Percentiles rank a stretch among this genome's conserved stretches.
Conservation (phyloP, 2,113 vertebrate genomes). For the Salvator merianae region DNA sequence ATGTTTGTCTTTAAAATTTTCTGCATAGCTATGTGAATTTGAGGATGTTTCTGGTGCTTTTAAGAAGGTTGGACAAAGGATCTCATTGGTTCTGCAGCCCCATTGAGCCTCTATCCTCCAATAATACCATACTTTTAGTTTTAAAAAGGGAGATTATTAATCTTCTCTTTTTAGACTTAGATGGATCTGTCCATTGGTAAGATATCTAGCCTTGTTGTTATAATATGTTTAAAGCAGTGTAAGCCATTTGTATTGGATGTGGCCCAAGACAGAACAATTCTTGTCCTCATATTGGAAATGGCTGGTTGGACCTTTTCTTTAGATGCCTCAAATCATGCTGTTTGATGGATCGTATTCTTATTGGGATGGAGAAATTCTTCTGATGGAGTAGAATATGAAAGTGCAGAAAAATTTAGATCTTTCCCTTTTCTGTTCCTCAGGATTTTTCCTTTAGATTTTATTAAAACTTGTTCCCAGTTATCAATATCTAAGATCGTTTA, state of each 20-base stretch:
- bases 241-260: background rate
- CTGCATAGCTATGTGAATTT: no score
- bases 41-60: background rate
- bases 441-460: background rate
- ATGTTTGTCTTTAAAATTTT: no score
- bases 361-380: background rate
- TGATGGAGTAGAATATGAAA: background rate
- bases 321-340: background rate
- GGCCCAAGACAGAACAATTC: background rate
- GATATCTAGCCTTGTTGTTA: background rate
- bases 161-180: background rate
- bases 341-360: background rate
- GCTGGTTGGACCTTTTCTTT: background rate
- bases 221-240: background rate
- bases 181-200: background rate
- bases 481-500: background rate
- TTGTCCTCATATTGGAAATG: background rate
- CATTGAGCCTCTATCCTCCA: no score
- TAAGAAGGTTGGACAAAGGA: background rate
- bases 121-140: no score
- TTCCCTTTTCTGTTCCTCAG: background rate
- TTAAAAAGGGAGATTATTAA: no score
- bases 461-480: no score
- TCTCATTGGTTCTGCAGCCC: background rate
- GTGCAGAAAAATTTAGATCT: background rate